Evolutionary conservation across 2,888 invertebrate genomes (phyloP).

Genomic region (Polydrusus cervinus): DNA sequence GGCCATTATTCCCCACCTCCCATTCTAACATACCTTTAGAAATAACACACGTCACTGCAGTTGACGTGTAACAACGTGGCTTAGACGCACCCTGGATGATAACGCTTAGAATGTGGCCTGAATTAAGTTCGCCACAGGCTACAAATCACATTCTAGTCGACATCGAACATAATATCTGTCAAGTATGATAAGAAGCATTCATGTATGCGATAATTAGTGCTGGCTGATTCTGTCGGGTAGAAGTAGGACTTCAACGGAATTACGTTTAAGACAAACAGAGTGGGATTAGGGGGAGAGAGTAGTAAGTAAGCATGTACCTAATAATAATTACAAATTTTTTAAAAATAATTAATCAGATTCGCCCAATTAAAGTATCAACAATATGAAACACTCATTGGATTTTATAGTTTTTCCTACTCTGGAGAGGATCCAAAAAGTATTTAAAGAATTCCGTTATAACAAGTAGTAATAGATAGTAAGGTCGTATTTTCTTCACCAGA

Average conservation of each 20-base stretch:
- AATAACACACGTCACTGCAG: conserved; percentile 59
- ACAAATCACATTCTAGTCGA: conserved; percentile 64
- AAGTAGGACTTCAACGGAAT: conserved; percentile 56
- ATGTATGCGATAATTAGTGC: conserved; percentile 71
- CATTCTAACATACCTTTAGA: conserved; percentile 51
- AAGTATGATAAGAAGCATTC: conserved; percentile 71
- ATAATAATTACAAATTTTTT: background rate
- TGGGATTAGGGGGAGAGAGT: conserved; percentile 53
- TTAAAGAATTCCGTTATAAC: too few relatives aligned
- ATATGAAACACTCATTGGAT: background rate
- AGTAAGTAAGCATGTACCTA: background rate
- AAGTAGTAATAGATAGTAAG: too few relatives aligned
- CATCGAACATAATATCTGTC: conserved; percentile 69
- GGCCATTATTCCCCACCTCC: conserved; percentile 32
- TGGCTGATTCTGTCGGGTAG: conserved; percentile 65
- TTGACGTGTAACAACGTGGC: conserved; percentile 66
- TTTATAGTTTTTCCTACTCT: background rate
- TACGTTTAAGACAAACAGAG: conserved; percentile 55
- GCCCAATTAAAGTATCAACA: too few relatives aligned
- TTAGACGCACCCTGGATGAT: conserved; percentile 62
- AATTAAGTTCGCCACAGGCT: conserved; percentile 36
- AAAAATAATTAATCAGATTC: too few relatives aligned
- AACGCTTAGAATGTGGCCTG: conserved; percentile 58
- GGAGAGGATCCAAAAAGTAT: background rate
- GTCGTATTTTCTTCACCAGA: too few relatives aligned